These are phyloP conservation scores for Piliocolobus tephrosceles DNA, from an alignment of 2,113 vertebrate species.

Conservation along the genomic window DNA sequence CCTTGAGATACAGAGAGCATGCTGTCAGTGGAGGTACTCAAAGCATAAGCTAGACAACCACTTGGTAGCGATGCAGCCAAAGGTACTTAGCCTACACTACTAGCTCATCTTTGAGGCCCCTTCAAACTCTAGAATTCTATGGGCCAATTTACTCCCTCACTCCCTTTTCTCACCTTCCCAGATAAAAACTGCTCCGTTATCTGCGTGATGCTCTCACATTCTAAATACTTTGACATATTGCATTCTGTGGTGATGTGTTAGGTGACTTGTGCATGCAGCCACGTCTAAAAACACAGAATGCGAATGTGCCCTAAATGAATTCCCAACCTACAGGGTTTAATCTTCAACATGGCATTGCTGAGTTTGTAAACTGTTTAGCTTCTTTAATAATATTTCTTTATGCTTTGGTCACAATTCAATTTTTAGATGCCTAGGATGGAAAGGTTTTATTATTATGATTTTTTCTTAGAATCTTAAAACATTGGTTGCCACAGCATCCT, in stretches of 20 bases:
- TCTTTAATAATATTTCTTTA: constrained; percentile 49
- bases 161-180: not conserved
- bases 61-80: not conserved
- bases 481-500: constrained; percentile 55
- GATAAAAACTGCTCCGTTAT: not conserved
- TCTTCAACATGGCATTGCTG: constrained; percentile 5
- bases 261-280: not conserved
- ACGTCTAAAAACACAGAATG: not conserved
- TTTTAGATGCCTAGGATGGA: constrained; percentile 47
- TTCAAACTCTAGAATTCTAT: constrained; percentile 3
- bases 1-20: not conserved
- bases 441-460: constrained; percentile 59
- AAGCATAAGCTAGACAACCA: not conserved
- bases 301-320: constrained; percentile 36
- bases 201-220: not conserved
- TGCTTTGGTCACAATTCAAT: constrained; percentile 46
- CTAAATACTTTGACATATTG: not conserved
- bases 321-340: constrained; percentile 15
- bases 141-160: not conserved
- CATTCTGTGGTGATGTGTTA: not conserved
- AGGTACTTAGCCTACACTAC: not conserved
- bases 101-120: not conserved
- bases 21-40: not conserved
- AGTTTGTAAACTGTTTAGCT: constrained; percentile 44
- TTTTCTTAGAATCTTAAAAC: constrained; percentile 61